A percentile compares a stretch with the other conserved stretches of the same genome.
These are phyloP conservation scores for Agrilus cyanescens DNA, from an alignment of 2,888 invertebrate genomes.

Conservation along the genomic window DNA sequence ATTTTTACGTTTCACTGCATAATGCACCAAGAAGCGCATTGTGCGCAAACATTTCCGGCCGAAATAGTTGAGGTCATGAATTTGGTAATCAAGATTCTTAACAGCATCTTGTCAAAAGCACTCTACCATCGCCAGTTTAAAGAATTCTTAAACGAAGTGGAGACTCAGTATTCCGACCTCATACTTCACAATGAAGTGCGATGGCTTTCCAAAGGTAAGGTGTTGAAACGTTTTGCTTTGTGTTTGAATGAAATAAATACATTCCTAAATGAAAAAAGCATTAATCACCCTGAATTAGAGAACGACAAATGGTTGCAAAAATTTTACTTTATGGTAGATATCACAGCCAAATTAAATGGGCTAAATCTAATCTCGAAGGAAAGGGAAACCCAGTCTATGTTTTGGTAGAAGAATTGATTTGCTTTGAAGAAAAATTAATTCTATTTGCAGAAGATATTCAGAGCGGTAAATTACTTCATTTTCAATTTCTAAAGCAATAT, in stretches of 20 bases:
- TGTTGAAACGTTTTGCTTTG: too few relatives aligned
- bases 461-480: conserved; percentile 5
- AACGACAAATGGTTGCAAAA: background rate
- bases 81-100: conserved; percentile 14
- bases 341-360: background rate
- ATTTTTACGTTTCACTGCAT: conserved; percentile 21
- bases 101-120: conserved; percentile 17
- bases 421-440: background rate
- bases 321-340: background rate
- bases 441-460: background rate
- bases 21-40: conserved; percentile 22
- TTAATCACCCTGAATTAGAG: too few relatives aligned
- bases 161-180: conserved; percentile 3
- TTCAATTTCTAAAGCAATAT: conserved; percentile 3
- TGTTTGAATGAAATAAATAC: too few relatives aligned
- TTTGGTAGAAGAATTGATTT: background rate
- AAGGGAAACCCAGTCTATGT: background rate
- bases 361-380: background rate
- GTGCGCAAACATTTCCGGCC: conserved; percentile 20
- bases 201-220: conserved; percentile 17
- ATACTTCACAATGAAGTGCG: conserved; percentile 5
- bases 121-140: conserved; percentile 21
- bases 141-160: conserved; percentile 12
- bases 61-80: conserved; percentile 18
- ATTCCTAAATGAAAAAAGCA: too few relatives aligned